Evolutionary conservation across 2,113 vertebrate species (phyloP).

Genomic region (Damaliscus lunatus): DNA sequence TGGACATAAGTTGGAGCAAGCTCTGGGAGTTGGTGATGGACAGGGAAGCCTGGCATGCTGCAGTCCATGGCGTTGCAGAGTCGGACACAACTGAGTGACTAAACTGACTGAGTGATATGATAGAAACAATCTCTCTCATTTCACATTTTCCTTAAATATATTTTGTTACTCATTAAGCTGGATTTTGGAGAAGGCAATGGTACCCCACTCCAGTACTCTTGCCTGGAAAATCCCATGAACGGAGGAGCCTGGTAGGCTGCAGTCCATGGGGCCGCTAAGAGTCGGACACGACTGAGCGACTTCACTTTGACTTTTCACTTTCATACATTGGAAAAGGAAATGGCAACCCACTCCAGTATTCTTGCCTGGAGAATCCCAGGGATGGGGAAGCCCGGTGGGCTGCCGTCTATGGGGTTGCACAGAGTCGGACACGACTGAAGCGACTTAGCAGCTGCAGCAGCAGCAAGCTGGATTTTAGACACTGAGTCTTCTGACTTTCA

Average conservation of each 20-base stretch:
- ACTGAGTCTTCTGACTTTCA: background rate
- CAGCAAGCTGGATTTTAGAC: background rate
- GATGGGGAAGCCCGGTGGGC: no score
- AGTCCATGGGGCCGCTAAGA: no score
- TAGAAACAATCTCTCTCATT: background rate
- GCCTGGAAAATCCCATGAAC: no score
- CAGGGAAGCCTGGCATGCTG: background rate
- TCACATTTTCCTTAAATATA: background rate
- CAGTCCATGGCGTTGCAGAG: background rate
- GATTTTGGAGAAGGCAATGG: background rate
- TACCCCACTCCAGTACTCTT: no score
- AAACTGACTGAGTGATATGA: background rate
- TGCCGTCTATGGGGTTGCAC: no score
- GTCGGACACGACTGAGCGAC: no score
- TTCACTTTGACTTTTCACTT: no score
- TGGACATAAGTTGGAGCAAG: background rate
- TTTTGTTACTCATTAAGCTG: background rate
- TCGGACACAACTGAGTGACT: background rate
- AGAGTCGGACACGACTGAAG: no score
- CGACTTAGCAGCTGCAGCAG: no score
- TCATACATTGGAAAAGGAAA: background rate
- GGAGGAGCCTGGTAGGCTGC: no score
- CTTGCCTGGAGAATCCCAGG: no score
- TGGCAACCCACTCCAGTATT: no score
- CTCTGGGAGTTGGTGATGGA: background rate